These are phyloP conservation scores for Garra rufa DNA, from an alignment of 2,113 vertebrate species.

Conservation along the genomic window DNA sequence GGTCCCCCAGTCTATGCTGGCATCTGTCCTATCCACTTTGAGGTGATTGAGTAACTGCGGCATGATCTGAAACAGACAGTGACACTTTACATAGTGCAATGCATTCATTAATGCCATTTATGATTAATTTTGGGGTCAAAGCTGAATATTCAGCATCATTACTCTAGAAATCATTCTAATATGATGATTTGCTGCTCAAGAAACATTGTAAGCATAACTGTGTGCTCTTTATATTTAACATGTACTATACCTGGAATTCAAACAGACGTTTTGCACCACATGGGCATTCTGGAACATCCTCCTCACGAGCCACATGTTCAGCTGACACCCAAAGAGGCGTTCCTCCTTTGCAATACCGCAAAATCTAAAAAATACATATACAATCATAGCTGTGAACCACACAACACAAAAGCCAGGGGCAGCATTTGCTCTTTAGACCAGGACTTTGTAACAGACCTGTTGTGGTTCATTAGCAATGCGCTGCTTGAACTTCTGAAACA, in stretches of 20 bases:
- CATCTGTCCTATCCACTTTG: slow-evolving; percentile 83
- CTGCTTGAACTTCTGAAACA: slow-evolving; percentile 87
- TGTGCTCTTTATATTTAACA: not conserved
- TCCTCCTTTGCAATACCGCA: slow-evolving; percentile 87
- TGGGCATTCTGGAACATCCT: slow-evolving; percentile 84
- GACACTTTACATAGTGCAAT: not conserved
- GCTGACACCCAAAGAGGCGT: slow-evolving; percentile 89
- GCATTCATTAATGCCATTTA: not conserved
- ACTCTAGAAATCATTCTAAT: not conserved
- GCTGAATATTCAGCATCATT: not conserved
- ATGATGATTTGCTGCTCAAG: not conserved
- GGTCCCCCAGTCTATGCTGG: slow-evolving; percentile 93
- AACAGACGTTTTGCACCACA: slow-evolving; percentile 90
- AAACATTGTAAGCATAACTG: not conserved
- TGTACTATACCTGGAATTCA: slow-evolving; percentile 89
- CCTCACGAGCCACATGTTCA: slow-evolving; percentile 81
- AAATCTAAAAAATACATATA: slow-evolving; percentile 75
- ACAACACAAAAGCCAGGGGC: not conserved
- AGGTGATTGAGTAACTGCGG: slow-evolving; percentile 93
- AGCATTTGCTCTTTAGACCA: not conserved
- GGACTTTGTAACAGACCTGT: slow-evolving; percentile 77
- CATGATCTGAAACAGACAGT: slow-evolving; percentile 84
- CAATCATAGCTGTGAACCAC: not conserved
- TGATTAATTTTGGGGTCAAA: not conserved
- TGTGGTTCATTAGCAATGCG: slow-evolving; percentile 84